Evolutionary conservation across 2,113 vertebrate species (phyloP).

Genomic region (Sturnira hondurensis): DNA sequence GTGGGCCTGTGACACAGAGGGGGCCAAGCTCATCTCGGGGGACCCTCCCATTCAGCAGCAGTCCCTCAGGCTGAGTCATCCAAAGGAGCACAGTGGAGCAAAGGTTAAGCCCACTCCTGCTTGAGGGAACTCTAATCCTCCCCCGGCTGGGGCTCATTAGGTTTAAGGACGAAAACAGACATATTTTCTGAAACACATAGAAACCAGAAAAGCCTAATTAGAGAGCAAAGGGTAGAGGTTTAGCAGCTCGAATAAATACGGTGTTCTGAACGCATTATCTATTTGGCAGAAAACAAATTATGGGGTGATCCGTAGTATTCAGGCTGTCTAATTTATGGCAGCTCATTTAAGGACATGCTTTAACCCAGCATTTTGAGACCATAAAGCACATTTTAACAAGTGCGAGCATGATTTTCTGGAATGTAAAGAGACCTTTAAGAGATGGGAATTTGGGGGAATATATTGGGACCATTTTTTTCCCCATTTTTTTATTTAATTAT

Average conservation of each 20-base stretch:
- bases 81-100: constrained; percentile 61
- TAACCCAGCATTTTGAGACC: constrained; percentile 58
- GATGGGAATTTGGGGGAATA: constrained; percentile 4
- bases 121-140: constrained; percentile 45
- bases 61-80: constrained; percentile 72
- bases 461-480: not conserved
- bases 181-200: constrained; percentile 78
- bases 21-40: constrained; percentile 56
- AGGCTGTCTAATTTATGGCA: constrained; percentile 73
- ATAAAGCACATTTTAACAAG: constrained; percentile 58
- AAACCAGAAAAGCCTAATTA: constrained; percentile 80
- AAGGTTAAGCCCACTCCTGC: constrained; percentile 72
- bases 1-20: constrained; percentile 57
- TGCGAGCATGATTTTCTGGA: constrained; percentile 36
- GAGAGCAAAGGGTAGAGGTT: constrained; percentile 78
- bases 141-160: constrained; percentile 77
- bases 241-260: constrained; percentile 70
- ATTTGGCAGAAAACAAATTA: constrained; percentile 74
- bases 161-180: constrained; percentile 65
- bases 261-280: constrained; percentile 75
- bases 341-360: constrained; percentile 63
- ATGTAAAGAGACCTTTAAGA: constrained; percentile 25
- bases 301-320: constrained; percentile 68
- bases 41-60: constrained; percentile 65
- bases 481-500: too few relatives aligned